phyloP scores from a whole-genome alignment of 2,113 vertebrate genomes.

The Campylorhamphus procurvoides region DNA sequence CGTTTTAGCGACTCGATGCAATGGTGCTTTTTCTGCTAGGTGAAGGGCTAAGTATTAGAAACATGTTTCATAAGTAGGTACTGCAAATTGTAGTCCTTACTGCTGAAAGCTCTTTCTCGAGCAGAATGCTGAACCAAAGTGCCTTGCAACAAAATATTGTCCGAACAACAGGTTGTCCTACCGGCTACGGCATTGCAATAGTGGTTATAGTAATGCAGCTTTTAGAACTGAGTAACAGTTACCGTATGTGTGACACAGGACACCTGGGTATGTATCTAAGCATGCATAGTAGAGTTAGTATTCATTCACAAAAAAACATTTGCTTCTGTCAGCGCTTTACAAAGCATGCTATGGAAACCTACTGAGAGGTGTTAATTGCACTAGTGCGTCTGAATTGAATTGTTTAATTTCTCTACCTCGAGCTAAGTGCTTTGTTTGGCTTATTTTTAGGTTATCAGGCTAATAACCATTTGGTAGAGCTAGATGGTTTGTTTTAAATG shows the following conservation, averaged over 20 bases:
- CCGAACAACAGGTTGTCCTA: rapidly evolving
- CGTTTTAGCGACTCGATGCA: background rate
- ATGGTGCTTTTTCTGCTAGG: background rate
- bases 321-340: background rate
- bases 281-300: rapidly evolving
- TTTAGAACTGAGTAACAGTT: background rate
- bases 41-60: background rate
- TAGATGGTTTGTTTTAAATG: background rate
- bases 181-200: rapidly evolving
- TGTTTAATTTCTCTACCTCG: background rate
- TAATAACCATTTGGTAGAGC: background rate
- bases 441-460: background rate
- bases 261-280: background rate
- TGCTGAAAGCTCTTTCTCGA: background rate
- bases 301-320: background rate
- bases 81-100: background rate
- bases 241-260: rapidly evolving
- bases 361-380: rapidly evolving
- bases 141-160: rapidly evolving
- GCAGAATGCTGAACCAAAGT: background rate
- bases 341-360: rapidly evolving
- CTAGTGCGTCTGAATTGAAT: rapidly evolving
- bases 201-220: background rate
- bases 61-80: background rate
- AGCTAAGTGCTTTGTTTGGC: background rate